Conservation (phyloP, 2,888 invertebrate species). For the Xestia sexstrigata region DNA sequence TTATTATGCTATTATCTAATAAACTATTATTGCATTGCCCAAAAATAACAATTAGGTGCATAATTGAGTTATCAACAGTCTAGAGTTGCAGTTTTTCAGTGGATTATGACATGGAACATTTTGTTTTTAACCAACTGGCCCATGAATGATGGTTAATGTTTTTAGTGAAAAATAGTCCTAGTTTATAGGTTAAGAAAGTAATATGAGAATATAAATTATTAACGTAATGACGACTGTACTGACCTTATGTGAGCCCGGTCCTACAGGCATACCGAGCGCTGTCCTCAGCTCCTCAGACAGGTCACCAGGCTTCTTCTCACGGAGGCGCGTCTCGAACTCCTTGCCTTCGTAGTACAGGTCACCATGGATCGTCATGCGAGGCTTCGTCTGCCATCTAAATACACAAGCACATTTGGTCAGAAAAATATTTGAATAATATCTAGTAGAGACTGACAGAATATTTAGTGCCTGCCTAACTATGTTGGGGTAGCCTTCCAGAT, state of each 20-base stretch:
- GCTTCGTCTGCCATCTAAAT: constrained; percentile 98
- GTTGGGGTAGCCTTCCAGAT: not conserved
- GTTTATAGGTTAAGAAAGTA: too few species aligned
- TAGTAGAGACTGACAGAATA: not conserved
- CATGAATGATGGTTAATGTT: not conserved
- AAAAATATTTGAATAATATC: not conserved
- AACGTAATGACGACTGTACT: too few species aligned
- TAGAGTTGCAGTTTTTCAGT: not conserved
- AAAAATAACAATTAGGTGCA: not conserved
- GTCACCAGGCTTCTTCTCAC: constrained; percentile 99
- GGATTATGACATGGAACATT: not conserved
- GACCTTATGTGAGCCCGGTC: constrained; percentile 97
- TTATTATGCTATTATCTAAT: not conserved
- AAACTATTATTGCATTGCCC: not conserved
- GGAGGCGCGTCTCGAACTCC: constrained; percentile 99
- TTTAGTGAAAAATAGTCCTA: not conserved
- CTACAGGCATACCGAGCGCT: constrained; percentile 99
- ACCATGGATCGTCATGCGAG: constrained; percentile 99
- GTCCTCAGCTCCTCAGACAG: constrained; percentile 98
- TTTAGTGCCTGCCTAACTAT: not conserved
- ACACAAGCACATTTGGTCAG: not conserved
- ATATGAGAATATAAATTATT: not conserved
- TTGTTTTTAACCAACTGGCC: not conserved
- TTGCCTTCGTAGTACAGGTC: constrained; percentile 99
- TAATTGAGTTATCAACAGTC: not conserved